Evolutionary conservation across 1,140 invertebrate genomes (phyloP), one percentile per base, ranked within the genome.

Genomic region (Piezodorus guildinii): DNA sequence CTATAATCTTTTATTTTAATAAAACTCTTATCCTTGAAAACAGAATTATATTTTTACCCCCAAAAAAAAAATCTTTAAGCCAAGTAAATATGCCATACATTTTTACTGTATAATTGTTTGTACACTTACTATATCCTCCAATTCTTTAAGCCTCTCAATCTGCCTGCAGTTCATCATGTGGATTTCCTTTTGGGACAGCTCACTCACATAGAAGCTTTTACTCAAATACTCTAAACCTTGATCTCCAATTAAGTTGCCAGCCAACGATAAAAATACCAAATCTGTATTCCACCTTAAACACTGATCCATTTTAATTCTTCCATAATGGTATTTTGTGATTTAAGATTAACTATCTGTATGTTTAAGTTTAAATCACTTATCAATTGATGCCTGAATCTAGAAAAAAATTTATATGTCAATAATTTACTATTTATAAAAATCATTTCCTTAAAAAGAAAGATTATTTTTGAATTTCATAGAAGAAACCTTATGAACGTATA

Each of bases 201-300:
- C n/a, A 23, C 15, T 43, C 5, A 16, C 0, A 16, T 60, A 30
- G 2, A 60, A 19, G n/a, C 25, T 16, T 6, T 60, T 44, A 10
- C 16, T 16, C 16, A 60, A n/a, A 44, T n/a, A 34, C 6, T 44
- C 17, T 17, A 44, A 14, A 6, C 58, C 58, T 16, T 14, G 14
- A 43, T 60, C 25, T 39, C 58, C 58, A 17, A 58, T 19, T 34
- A 46, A 15, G 34, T 62, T 54, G 16, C 61, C 56, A 17, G 51
- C 59, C 34, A 62, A 17, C 0, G 61, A 30, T 21, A 62, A 21
- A 5, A 16, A 30, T 12, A 60, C 34, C 60, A 59, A 25, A 8
- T n/a, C n/a, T 10, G 12, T 12, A 39, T 39, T 34, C 27, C 52
- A 59, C n/a, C 43, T 45, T 21, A 64, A 46, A 30, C 59, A 34